Evolutionary conservation across 2,888 invertebrate species (phyloP), one percentile per base, ranked within the genome.

Genomic region (Dynastes grantii): DNA sequence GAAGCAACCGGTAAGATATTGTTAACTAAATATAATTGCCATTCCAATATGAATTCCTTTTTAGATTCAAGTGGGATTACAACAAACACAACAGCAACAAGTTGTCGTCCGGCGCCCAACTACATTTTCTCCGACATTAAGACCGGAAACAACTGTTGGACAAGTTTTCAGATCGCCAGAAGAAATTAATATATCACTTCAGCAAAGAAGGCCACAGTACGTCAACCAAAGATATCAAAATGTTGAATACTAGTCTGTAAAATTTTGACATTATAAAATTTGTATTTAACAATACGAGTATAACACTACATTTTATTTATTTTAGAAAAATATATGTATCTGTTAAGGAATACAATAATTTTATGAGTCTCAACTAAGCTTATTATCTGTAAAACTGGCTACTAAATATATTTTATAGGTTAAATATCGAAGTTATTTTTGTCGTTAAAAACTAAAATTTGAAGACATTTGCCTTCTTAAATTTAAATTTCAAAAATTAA

Each of bases 161-260:
- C 95, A 96, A 86, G 95, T 95, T 65, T 96, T 95, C 89, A 93
- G 95, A 84, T 94, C 95, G 58, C 95, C 96, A 2, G 96, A 96
- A 87, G 96, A 96, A 87, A 95, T 96, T 71, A 96, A 96, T 87
- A 96, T 96, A 84, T 95, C 96, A 2, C 90, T 96, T 73, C 94
- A 94, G 80, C 96, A 96, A 87, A 92, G 96, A 86, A 92, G 96
- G 84, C 95, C 96, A 16, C 90, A 91, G 86, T 90, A 84, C 87
- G 79, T 83, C 32, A 81, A 83, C 70, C 84, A 85, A 77, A 81
- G 84, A 78, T 85, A 84, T 40, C 78, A 75, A 64, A 78, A 80
- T 22, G 76, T 76, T 16, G 77, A 78, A 27, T 80, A 80, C 78
- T 78, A 76, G 73, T 58, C 73, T 40, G 27, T 40, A 55, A 27